Conservation (phyloP, 2,797 vertebrate species). For the Siniperca obscura region DNA sequence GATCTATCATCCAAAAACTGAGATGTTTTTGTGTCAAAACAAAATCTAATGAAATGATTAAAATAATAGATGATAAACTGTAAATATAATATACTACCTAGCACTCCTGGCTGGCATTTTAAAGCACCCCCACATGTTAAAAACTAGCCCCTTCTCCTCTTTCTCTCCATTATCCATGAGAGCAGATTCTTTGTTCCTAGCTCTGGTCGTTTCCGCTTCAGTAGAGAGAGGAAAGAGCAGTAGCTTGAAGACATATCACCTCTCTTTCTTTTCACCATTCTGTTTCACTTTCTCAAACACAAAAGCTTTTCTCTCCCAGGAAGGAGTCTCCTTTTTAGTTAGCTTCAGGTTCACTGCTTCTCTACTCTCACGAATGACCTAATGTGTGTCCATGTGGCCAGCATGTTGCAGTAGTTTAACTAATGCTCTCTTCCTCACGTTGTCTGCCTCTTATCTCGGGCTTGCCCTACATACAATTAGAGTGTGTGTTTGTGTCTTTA, state of each 20-base stretch:
- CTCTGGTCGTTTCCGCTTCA: slow-evolving; percentile 61
- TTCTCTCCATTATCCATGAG: slow-evolving; percentile 45
- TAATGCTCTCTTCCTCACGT: slow-evolving; percentile 22
- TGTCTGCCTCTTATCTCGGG: slow-evolving; percentile 44
- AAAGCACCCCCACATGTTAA: slow-evolving; percentile 12
- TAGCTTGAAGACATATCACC: slow-evolving; percentile 62
- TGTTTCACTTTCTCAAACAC: slow-evolving; percentile 17
- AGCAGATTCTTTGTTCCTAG: slow-evolving; percentile 63
- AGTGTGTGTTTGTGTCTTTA: slow-evolving; percentile 26
- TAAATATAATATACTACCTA: background rate
- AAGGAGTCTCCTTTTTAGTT: slow-evolving; percentile 31
- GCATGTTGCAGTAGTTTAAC: slow-evolving; percentile 33
- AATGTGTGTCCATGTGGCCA: slow-evolving; percentile 32
- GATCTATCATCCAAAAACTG: too few relatives aligned
- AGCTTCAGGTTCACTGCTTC: slow-evolving; percentile 53
- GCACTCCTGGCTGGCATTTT: background rate
- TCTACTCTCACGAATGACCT: slow-evolving; percentile 50
- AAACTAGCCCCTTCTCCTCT: background rate
- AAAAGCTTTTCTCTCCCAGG: slow-evolving; percentile 41
- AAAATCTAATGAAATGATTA: background rate
- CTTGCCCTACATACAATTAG: slow-evolving; percentile 26
- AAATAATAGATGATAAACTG: background rate
- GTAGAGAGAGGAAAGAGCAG: slow-evolving; percentile 49
- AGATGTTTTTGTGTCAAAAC: too few relatives aligned
- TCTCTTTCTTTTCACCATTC: slow-evolving; percentile 41